Percentiles rank a stretch among this genome's conserved stretches.
phyloP scores from a whole-genome alignment of 2,113 vertebrate genomes.

The Gasterosteus aculeatus region DNA sequence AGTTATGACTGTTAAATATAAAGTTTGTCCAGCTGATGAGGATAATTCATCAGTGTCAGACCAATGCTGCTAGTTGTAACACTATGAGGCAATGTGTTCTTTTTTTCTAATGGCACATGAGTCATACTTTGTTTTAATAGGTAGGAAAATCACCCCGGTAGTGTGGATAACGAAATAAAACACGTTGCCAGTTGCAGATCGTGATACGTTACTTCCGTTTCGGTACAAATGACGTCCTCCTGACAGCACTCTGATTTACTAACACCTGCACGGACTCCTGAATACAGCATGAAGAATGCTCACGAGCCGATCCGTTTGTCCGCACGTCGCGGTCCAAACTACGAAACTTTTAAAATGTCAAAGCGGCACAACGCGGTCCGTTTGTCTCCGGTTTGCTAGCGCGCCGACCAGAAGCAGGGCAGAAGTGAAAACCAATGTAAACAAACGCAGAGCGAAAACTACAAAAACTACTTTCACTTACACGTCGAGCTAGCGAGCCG shows the following conservation, averaged over 20 bases:
- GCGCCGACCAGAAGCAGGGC: conserved; percentile 32
- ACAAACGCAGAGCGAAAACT: conserved; percentile 27
- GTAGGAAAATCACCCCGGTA: background rate
- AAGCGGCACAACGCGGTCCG: background rate
- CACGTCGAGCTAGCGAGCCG: conserved; percentile 25
- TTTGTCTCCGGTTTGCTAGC: conserved; percentile 3
- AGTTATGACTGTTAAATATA: background rate
- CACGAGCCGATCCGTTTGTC: background rate
- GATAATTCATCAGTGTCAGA: background rate
- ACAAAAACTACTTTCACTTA: conserved; percentile 66
- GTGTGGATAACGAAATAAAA: background rate
- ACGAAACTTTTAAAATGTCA: background rate
- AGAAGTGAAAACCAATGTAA: conserved; percentile 74
- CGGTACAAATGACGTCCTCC: background rate
- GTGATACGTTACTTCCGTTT: no score
- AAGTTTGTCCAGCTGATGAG: background rate
- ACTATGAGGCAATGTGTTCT: background rate
- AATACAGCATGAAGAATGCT: conserved; percentile 1
- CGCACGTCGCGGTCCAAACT: background rate
- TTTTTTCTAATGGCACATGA: conserved; percentile 1
- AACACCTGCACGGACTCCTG: conserved; percentile 2
- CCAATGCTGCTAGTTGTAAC: background rate
- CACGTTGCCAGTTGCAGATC: background rate
- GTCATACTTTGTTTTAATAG: background rate
- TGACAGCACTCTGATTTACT: background rate